phyloP scores from a whole-genome alignment of 2,888 invertebrate species.

The Caradrina clavipalpis region DNA sequence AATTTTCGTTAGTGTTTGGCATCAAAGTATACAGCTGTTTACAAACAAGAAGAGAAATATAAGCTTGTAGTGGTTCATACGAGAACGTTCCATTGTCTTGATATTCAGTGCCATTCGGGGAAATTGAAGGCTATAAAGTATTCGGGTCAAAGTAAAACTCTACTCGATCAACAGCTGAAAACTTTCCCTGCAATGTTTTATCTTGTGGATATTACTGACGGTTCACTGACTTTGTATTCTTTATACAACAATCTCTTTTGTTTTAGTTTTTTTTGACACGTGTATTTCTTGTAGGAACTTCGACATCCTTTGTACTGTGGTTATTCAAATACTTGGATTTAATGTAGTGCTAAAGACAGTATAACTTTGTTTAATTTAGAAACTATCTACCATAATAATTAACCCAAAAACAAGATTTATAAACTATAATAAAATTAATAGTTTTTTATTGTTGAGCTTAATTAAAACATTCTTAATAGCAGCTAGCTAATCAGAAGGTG shows the following conservation, averaged over 20 bases:
- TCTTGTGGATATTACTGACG: constrained; percentile 9
- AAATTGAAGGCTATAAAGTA: constrained; percentile 40
- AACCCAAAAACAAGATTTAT: no score
- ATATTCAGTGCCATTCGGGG: constrained; percentile 11
- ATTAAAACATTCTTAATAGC: neutral
- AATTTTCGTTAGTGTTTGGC: constrained; percentile 29
- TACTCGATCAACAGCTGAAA: constrained; percentile 43
- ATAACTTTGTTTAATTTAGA: no score
- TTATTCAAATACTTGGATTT: neutral
- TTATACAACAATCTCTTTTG: neutral
- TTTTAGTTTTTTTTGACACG: neutral
- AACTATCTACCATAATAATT: no score
- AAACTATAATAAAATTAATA: no score
- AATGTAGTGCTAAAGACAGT: neutral
- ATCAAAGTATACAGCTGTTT: constrained; percentile 23
- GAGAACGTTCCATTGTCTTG: constrained; percentile 22
- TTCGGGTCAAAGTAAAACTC: constrained; percentile 19
- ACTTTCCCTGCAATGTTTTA: constrained; percentile 37
- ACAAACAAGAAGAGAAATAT: constrained; percentile 16
- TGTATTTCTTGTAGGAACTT: no score
- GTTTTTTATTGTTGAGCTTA: no score
- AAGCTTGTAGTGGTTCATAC: neutral
- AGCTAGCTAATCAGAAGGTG: no score
- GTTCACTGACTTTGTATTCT: constrained; percentile 36
- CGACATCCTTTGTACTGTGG: neutral